Evolutionary conservation across 37 sponge, comb jelly and placozoan genomes (phyloP), one percentile per base, ranked within the genome.

Genomic region (Petrosia ficiformis): DNA sequence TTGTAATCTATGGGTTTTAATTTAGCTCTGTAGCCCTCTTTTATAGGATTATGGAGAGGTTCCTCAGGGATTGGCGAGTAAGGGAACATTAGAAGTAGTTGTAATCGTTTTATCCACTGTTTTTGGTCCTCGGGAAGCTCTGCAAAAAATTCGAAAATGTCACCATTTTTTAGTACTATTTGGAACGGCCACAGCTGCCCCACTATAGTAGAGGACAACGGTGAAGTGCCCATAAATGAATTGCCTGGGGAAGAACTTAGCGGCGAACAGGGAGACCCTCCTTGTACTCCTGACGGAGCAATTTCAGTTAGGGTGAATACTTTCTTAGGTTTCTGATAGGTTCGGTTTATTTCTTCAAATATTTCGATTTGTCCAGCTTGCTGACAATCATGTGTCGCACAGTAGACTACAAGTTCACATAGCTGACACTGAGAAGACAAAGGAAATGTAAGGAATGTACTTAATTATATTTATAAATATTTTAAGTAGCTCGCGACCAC

Each of bases 61-160:
- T 85, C 85, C 44, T 85, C 86, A 39, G 86, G 86, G 16, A 85
- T 85, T 4, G n/a, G 31, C 11, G 86, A 73, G 21, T 77, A 68
- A 6, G 86, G 80, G 32, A 73, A 85, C 86, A 78, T 78, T n/a
- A 77, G 31, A 22, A 85, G 60, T 0, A 85, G 75, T 8, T 48
- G 43, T 1, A 85, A 48, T 6, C 72, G 57, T 31, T 74, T 78
- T 1, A 85, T 54, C 86, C 86, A 85, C 2, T 60, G 26, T 25
- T 58, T 26, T 58, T 67, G 48, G 34, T 75, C 74, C 21, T 79
- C 44, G 14, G 58, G 75, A 3, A 37, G 58, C 26, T 79, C 80
- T 14, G 80, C 56, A 8, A 44, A 40, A n/a, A 86, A 79, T 35
- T 86, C 86, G 60, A 70, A 71, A 22, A 22, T 19, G 4, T 79